phyloP scores from a whole-genome alignment of 1,140 invertebrate species.

The Steinernema feltiae region DNA sequence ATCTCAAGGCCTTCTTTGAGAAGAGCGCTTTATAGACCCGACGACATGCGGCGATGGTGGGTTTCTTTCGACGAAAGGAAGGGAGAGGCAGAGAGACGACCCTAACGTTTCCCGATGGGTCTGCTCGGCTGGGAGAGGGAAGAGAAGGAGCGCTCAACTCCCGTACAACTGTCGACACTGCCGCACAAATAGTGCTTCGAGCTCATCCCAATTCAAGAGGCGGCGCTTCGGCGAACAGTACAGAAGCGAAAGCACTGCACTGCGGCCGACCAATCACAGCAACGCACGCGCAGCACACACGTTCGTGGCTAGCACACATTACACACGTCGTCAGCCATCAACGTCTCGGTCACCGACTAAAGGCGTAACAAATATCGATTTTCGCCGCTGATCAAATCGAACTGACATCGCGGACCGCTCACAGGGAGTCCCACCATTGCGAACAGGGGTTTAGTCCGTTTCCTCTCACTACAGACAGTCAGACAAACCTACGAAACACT shows the following conservation, averaged over 20 bases:
- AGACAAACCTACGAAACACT: neutral
- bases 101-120: neutral
- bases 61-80: too few species aligned
- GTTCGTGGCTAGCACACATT: slow-evolving; percentile 13
- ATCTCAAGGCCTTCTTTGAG: too few species aligned
- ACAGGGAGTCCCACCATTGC: neutral
- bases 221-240: slow-evolving; percentile 13
- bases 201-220: slow-evolving; percentile 9
- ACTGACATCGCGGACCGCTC: neutral
- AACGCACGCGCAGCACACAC: slow-evolving; percentile 8
- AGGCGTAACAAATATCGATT: slow-evolving; percentile 11
- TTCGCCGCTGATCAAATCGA: slow-evolving; percentile 15
- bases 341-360: slow-evolving; percentile 14
- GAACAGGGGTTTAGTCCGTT: neutral
- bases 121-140: neutral
- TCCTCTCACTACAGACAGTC: neutral
- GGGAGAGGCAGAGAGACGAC: neutral
- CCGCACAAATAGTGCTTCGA: slow-evolving; percentile 11
- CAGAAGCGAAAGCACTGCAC: slow-evolving; percentile 5
- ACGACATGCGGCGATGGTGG: too few species aligned
- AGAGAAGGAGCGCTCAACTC: slow-evolving; percentile 13
- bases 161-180: slow-evolving; percentile 14
- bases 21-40: too few species aligned
- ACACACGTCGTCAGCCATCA: slow-evolving; percentile 13
- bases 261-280: slow-evolving; percentile 9